phyloP scores from a whole-genome alignment of 1,140 invertebrate species.

The Psix sp. region DNA sequence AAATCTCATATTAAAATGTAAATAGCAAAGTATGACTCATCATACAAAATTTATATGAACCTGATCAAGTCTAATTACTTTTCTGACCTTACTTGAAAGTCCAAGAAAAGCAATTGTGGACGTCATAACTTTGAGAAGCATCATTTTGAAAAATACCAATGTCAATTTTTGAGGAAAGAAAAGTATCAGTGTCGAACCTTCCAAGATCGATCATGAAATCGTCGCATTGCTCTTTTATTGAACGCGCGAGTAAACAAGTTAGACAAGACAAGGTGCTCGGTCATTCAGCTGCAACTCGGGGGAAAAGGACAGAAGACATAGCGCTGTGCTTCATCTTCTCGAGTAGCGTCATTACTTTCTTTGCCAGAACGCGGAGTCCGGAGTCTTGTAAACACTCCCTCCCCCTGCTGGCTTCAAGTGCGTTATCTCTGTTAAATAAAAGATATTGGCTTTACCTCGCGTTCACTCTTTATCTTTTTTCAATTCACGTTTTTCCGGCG shows the following conservation, averaged over 20 bases:
- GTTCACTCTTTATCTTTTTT: constrained; percentile 6
- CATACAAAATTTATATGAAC: too few relatives aligned
- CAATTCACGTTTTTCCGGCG: neutral
- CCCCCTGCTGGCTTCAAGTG: constrained; percentile 20
- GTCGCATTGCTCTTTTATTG: constrained; percentile 67
- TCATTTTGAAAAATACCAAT: too few relatives aligned
- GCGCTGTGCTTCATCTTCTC: constrained; percentile 70
- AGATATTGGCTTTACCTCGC: constrained; percentile 63
- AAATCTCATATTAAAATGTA: too few relatives aligned
- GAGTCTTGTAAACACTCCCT: constrained; percentile 72
- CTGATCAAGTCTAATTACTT: too few relatives aligned
- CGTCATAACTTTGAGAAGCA: too few relatives aligned
- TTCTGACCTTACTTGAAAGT: too few relatives aligned
- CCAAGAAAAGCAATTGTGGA: too few relatives aligned
- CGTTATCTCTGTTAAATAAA: constrained; percentile 67
- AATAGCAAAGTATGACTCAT: too few relatives aligned
- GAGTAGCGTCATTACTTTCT: constrained; percentile 72
- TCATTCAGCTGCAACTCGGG: constrained; percentile 37
- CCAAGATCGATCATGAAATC: constrained; percentile 54
- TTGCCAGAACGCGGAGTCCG: constrained; percentile 61
- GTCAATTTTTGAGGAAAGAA: too few relatives aligned
- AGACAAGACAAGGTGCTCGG: constrained; percentile 69
- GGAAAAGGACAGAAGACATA: constrained; percentile 37
- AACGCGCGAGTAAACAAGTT: constrained; percentile 70
- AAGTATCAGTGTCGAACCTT: constrained; percentile 57